Evolutionary conservation across 2,113 vertebrate species (phyloP).

Genomic region (Paedocypris sp.): DNA sequence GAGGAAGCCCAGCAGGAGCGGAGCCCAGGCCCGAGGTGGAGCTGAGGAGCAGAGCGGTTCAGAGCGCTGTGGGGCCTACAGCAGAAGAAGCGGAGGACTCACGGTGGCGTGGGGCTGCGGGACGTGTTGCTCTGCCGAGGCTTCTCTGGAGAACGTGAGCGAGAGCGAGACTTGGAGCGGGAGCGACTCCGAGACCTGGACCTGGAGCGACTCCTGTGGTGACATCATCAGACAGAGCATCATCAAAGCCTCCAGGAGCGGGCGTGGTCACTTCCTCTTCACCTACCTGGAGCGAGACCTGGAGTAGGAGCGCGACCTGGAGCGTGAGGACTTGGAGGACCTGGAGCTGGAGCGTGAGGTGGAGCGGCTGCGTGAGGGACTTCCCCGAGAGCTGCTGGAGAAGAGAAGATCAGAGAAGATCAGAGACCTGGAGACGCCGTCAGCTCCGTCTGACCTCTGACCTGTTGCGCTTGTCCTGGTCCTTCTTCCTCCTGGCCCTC

Average conservation of each 20-base stretch:
- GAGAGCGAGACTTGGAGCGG: conserved; percentile 69
- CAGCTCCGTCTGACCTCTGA: conserved; percentile 30
- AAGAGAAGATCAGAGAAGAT: neutral
- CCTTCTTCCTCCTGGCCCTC: conserved; percentile 86
- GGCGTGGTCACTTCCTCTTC: no score
- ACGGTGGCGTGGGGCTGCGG: conserved; percentile 82
- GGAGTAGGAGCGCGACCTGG: conserved; percentile 80
- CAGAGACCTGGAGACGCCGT: no score
- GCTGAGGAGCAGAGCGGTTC: no score
- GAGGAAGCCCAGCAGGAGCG: conserved; percentile 57
- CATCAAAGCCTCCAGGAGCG: no score
- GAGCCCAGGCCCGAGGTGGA: conserved; percentile 73
- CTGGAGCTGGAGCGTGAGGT: conserved; percentile 82
- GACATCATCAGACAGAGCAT: no score
- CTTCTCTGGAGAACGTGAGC: conserved; percentile 74
- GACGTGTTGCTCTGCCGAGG: conserved; percentile 67
- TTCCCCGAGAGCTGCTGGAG: conserved; percentile 56
- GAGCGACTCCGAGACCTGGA: conserved; percentile 77
- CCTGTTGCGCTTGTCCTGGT: conserved; percentile 89
- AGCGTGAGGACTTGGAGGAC: conserved; percentile 86
- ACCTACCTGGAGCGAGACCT: conserved; percentile 81
- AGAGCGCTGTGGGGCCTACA: no score
- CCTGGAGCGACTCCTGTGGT: conserved; percentile 75
- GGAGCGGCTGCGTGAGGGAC: conserved; percentile 77
- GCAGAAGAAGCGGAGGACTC: no score